Evolutionary conservation across 2,888 invertebrate genomes (phyloP), one percentile per base, ranked within the genome.

Genomic region (Tipula lateralis): DNA sequence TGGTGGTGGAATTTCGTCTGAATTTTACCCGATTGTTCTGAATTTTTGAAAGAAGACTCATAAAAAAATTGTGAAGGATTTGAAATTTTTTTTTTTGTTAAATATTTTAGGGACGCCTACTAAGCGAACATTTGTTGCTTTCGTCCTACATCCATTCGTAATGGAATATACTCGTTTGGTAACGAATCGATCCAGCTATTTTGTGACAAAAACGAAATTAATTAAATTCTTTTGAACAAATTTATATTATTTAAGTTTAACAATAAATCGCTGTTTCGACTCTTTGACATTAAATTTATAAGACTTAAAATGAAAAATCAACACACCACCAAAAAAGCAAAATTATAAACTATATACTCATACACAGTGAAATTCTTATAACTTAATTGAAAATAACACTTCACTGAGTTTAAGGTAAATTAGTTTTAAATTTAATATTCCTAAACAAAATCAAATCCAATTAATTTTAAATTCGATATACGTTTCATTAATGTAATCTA

Each of bases 341-440:
- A 12, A 24, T 66, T 66, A 24, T 24, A 66, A 66, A 66, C 66
- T 66, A 66, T 66, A 12, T 32, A 32, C 32, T 2, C 32, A 66
- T 24, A 24, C 66, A 24, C 24, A 24, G 24, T 24, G 24, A 66
- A 66, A 2, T 66, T 66, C 24, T 24, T 66, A 66, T 66, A 66
- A 66, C 24, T 66, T 66, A 66, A 66, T 66, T 66, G 66, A 66
- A 66, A 66, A 66, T 66, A 66, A 66, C 66, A 66, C 66, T 66
- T 24, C 66, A 66, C 7, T 66, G 66, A 66, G 66, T 24, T 66
- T 66, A 24, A 66, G 66, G 66, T 66, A 24, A 44, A 44, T 16
- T 16, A 44, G 16, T 16, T 44, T 44, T 44, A 44, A 24, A 66
- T 66, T 66, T 24, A 66, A n/a, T 66, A 66, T 66, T 7, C 66